Base-by-base conservation (phyloP, 37 sponge, comb jelly and placozoan species). In the Aplysina aerophoba region DNA sequence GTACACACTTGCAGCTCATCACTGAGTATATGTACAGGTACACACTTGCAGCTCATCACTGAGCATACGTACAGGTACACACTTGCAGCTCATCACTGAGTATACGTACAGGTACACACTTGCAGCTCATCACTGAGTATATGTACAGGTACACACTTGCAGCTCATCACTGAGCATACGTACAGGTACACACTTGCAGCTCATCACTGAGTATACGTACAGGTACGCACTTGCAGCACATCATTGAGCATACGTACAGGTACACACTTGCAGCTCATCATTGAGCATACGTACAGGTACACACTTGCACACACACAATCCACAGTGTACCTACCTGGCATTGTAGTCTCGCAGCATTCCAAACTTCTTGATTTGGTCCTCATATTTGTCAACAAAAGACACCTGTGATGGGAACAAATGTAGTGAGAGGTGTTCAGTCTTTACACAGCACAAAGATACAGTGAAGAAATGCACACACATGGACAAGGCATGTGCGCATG, bases 261-360 rank as follows among this genome's bases (percentile, higher is more conserved):
- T 39, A 83, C 66, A 83, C 68, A 63, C 84, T 28, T 68, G 27
- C 68, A 63, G 15, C 64, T 6, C 64, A 30, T 0, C 19, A 25
- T 0, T 2, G 16, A 25, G 24, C 69, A 25, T 1, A 68, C 69
- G 34, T n/a, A 31, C 50, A 44, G 6, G 50, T 8, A 44, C 28
- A 28, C 24, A 63, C 65, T 13, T 8, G 27, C 24, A 63, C 27
- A 8, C 65, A 30, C 65, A 63, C 65, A 66, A n/a, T n/a, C n/a
- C n/a, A n/a, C n/a, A n/a, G n/a, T n/a, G n/a, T n/a, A n/a, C n/a
- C 34, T 36, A 92, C 94, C 94, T 94, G 8, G 81, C 86, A 71
- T 88, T 81, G 53, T 92, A 95, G 37, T 95, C 93, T 28, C 68
- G 60, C 0, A 95, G 34, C 93, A 95, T 88, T 33, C 96, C 96